Conservation (phyloP, 2,113 vertebrate species). For the Benitochromis conjunctus region DNA sequence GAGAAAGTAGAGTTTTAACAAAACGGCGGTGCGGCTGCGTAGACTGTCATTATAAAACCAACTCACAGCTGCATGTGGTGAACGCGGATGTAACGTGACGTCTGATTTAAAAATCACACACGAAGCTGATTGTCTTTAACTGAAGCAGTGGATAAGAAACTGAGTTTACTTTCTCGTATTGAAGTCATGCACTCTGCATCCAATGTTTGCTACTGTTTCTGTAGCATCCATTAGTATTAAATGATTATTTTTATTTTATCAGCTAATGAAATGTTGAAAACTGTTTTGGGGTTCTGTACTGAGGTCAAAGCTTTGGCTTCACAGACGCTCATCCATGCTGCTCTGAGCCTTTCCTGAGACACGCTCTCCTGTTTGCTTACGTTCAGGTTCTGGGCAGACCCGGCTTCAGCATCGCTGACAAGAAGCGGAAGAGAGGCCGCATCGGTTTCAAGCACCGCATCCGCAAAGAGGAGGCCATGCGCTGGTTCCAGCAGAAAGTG, state of each 20-base stretch:
- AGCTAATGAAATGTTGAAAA: accelerated
- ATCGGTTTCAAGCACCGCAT: conserved; percentile 97
- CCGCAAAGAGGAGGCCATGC: conserved; percentile 98
- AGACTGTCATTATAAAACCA: background rate
- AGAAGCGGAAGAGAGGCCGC: conserved; percentile 92
- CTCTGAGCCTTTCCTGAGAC: background rate
- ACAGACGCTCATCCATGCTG: accelerated
- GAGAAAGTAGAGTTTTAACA: background rate
- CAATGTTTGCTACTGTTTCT: background rate
- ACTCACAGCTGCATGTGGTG: background rate
- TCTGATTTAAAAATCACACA: accelerated
- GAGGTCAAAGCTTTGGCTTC: background rate
- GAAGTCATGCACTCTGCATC: background rate
- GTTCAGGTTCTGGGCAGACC: conserved; percentile 93
- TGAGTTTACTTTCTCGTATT: background rate
- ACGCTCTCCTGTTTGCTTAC: background rate
- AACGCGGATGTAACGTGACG: accelerated
- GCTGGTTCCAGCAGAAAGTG: conserved; percentile 99
- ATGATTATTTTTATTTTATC: background rate
- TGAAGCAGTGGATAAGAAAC: accelerated
- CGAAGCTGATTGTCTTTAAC: background rate
- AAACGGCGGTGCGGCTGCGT: accelerated
- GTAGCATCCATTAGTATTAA: background rate
- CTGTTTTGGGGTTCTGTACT: background rate
- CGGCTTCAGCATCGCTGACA: conserved; percentile 98